Evolutionary conservation across 2,797 vertebrate genomes (phyloP).

Genomic region (Arnoldichthys spilopterus): DNA sequence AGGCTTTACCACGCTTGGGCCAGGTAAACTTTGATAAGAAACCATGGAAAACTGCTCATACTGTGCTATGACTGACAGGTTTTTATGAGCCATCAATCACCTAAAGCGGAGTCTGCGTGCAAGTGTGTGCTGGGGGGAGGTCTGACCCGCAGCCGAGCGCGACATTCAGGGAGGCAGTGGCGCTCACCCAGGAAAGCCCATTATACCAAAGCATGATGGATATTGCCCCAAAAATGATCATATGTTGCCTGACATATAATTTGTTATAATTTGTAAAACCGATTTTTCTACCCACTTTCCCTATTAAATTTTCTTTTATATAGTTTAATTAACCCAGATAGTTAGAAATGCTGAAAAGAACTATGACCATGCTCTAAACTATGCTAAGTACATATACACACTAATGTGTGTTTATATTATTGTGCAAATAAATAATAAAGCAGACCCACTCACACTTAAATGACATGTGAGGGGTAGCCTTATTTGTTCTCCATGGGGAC

Average conservation of each 20-base stretch:
- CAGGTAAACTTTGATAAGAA: slow-evolving; percentile 49
- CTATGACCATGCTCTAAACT: too few relatives aligned
- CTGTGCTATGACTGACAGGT: slow-evolving; percentile 64
- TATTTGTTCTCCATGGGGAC: not conserved
- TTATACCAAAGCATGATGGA: slow-evolving; percentile 83
- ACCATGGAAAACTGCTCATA: slow-evolving; percentile 54
- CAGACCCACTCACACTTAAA: not conserved
- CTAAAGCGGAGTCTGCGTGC: slow-evolving; percentile 64
- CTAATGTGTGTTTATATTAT: not conserved
- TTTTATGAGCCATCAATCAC: slow-evolving; percentile 80
- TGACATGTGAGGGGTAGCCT: not conserved
- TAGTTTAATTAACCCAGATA: not conserved
- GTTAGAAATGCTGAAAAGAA: not conserved
- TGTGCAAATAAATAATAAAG: not conserved
- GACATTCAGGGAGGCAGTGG: slow-evolving; percentile 80
- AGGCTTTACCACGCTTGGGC: not conserved
- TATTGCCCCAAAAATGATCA: slow-evolving; percentile 71
- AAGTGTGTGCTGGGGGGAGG: slow-evolving; percentile 71
- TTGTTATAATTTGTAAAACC: slow-evolving; percentile 77
- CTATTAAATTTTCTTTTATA: slow-evolving; percentile 35
- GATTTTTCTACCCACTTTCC: slow-evolving; percentile 59
- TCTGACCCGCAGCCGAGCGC: slow-evolving; percentile 77
- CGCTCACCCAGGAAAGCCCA: slow-evolving; percentile 80
- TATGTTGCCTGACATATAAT: slow-evolving; percentile 79
- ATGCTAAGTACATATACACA: not conserved